phyloP scores from a whole-genome alignment of 1,140 invertebrate genomes.

The Anastrepha obliqua region DNA sequence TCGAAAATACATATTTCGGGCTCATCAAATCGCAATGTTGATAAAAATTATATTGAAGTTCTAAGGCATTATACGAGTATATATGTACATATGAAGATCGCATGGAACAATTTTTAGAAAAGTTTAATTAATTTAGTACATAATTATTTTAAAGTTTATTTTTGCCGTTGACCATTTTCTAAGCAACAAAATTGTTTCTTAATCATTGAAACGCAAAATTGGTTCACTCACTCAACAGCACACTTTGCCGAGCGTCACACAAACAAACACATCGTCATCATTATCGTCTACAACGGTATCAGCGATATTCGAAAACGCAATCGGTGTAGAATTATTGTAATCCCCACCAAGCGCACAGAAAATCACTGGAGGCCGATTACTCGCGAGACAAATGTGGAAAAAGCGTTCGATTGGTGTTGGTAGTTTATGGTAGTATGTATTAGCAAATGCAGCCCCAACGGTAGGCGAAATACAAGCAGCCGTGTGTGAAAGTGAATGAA shows the following conservation, averaged over 20 bases:
- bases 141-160: no score
- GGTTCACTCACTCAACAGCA: background rate
- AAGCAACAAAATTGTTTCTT: no score
- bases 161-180: no score
- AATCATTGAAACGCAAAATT: no score
- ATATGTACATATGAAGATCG: no score
- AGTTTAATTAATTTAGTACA: no score
- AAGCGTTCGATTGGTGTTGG: background rate
- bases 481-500: background rate
- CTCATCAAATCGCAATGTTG: no score
- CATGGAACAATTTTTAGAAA: no score
- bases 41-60: no score
- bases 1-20: no score
- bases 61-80: no score
- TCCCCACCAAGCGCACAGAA: slow-evolving; percentile 51
- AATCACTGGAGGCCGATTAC: background rate
- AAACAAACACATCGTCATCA: background rate
- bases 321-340: slow-evolving; percentile 57
- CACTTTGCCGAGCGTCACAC: no score
- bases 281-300: slow-evolving; percentile 15
- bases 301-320: slow-evolving; percentile 40
- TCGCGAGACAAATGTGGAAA: background rate
- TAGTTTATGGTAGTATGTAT: background rate
- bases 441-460: background rate
- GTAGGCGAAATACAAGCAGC: background rate